Conservation (phyloP, 2,113 vertebrate genomes). For the Gavia stellata region DNA sequence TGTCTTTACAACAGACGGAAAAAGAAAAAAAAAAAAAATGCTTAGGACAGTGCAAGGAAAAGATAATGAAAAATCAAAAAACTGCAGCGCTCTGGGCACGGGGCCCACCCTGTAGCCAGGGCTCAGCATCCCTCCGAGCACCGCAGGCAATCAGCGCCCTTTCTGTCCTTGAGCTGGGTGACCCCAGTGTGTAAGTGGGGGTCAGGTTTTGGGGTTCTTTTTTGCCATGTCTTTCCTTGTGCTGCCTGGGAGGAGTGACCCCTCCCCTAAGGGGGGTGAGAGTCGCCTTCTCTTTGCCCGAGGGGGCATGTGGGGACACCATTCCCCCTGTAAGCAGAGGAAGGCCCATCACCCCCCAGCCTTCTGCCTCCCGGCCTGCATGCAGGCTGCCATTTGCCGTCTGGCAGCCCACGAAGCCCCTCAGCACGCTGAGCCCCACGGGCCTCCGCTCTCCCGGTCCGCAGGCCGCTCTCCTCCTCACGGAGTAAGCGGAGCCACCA, state of each 20-base stretch:
- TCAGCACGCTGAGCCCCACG: fast-evolving
- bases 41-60: background rate
- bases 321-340: background rate
- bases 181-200: fast-evolving
- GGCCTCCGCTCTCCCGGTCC: background rate
- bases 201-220: too few species aligned
- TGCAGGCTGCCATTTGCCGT: too few species aligned
- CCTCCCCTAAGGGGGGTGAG: fast-evolving
- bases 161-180: too few species aligned
- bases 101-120: background rate
- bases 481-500: fast-evolving
- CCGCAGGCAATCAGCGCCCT: fast-evolving
- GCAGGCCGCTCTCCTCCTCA: background rate
- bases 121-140: background rate
- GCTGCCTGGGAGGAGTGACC: fast-evolving
- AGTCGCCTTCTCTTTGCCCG: background rate
- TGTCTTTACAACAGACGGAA: background rate
- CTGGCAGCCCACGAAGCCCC: background rate
- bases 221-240: background rate
- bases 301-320: background rate
- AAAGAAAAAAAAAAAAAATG: background rate
- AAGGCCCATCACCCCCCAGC: too few species aligned
- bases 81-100: fast-evolving
- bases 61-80: fast-evolving
- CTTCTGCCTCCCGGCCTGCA: too few species aligned